Conservation (phyloP, 2,888 invertebrate genomes). For the Himalopsyche japonica region DNA sequence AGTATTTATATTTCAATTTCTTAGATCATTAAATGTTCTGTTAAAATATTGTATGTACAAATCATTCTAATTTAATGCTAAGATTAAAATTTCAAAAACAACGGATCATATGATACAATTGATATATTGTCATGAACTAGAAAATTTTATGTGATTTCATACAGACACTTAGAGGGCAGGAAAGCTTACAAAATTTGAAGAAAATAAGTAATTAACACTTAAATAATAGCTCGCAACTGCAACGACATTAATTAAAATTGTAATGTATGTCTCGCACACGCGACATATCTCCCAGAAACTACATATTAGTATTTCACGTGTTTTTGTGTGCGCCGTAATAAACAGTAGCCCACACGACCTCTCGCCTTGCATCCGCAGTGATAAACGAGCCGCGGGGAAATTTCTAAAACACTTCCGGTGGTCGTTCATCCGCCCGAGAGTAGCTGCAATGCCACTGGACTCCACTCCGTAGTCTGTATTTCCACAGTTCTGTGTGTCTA, state of each 20-base stretch:
- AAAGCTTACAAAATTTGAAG: too few relatives aligned
- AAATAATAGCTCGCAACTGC: not conserved
- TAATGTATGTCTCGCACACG: not conserved
- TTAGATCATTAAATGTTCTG: too few relatives aligned
- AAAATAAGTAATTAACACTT: too few relatives aligned
- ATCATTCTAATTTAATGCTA: too few relatives aligned
- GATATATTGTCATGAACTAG: too few relatives aligned
- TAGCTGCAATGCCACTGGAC: not conserved
- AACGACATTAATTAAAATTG: not conserved
- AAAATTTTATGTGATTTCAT: too few relatives aligned
- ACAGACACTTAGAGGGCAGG: too few relatives aligned
- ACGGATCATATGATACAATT: too few relatives aligned
- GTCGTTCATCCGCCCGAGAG: not conserved
- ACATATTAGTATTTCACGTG: constrained; percentile 12
- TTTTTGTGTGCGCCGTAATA: constrained; percentile 29
- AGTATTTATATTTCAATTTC: too few relatives aligned
- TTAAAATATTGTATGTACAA: too few relatives aligned
- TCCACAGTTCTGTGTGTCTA: not conserved
- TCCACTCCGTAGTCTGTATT: not conserved
- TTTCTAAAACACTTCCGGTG: constrained; percentile 34
- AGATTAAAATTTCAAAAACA: too few relatives aligned
- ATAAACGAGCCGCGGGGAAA: constrained; percentile 34
- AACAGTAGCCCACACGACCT: constrained; percentile 23
- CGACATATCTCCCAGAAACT: not conserved
- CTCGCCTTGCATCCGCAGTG: constrained; percentile 27